Evolutionary conservation across 2,113 vertebrate genomes (phyloP), one percentile per base, ranked within the genome.

Genomic region (Phylloscopus trochilus): DNA sequence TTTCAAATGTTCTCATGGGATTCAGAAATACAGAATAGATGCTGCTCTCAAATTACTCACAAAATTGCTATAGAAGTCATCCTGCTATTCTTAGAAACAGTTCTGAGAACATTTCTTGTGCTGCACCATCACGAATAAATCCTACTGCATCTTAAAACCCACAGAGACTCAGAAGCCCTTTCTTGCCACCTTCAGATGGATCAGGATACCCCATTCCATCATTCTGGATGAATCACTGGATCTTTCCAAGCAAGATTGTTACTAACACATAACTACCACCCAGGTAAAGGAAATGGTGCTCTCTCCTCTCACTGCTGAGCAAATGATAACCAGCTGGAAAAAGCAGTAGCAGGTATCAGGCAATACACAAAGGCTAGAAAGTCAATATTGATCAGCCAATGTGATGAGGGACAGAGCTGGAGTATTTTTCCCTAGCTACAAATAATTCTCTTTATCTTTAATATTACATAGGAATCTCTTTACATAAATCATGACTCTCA

Each of bases 31-130:
- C 64, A 76, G 15, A 67, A 51, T 79, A 86, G 78, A 83, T 52
- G 55, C 72, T 67, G 39, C 75, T 91, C 19, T 94, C n/a, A 78
- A 43, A 78, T 89, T 92, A 81, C 68, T 96, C 93, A 85, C 52
- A 88, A 73, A 30, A 78, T 75, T 92, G 80, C 80, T 96, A 44
- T 74, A 88, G 75, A 93, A 96, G 41, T 93, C 72, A 78, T 78
- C 62, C 31, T 84, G 56, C 43, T 95, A 93, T 94, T 96, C 86
- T 96, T 90, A 95, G 93, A 89, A 93, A 64, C 60, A 75, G 35
- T 90, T 95, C 79, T 84, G 83, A 95, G 85, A 94, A 92, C 88
- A 88, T 78, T 92, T 90, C 31, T 73, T 87, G 90, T 89, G 64
- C 88, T 83, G 37, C 46, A 85, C 2, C 7, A 67, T 91, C 3